Conservation (phyloP, 2,113 vertebrate genomes). For the Plecturocebus donacophilus region DNA sequence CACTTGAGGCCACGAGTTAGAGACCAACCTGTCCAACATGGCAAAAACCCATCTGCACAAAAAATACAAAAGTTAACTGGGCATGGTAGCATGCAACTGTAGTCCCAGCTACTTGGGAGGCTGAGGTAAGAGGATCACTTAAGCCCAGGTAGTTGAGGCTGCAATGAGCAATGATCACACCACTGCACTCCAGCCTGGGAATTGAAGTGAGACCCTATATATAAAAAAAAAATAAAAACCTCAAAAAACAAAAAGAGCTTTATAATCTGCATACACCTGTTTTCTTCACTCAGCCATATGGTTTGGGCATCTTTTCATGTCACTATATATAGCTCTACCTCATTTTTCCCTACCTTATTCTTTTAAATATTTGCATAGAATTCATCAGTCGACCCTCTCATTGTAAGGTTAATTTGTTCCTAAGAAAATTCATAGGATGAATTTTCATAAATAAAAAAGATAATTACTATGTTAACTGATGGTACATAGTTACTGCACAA, state of each 20-base stretch:
- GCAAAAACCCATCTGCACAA: no score
- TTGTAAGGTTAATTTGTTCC: not conserved
- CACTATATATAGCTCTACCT: not conserved
- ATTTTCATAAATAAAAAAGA: constrained; percentile 24
- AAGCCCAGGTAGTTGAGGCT: no score
- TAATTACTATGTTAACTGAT: not conserved
- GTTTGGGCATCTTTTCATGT: constrained; percentile 27
- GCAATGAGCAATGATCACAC: no score
- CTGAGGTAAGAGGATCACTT: no score
- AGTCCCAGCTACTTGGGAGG: no score
- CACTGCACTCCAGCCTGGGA: no score
- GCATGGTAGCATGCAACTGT: no score
- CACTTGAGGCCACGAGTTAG: no score
- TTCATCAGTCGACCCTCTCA: not conserved
- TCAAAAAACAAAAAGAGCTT: constrained; percentile 24
- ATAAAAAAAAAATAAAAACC: no score
- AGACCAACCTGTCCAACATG: no score
- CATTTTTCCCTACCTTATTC: not conserved
- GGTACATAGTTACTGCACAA: not conserved
- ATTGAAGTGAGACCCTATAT: no score
- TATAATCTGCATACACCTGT: not conserved
- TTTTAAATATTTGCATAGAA: constrained; percentile 32
- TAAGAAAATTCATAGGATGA: constrained; percentile 8
- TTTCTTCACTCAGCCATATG: not conserved
- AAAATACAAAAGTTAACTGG: no score